Conservation (phyloP, 2,888 invertebrate species). For the Drosophila meridiana region DNA sequence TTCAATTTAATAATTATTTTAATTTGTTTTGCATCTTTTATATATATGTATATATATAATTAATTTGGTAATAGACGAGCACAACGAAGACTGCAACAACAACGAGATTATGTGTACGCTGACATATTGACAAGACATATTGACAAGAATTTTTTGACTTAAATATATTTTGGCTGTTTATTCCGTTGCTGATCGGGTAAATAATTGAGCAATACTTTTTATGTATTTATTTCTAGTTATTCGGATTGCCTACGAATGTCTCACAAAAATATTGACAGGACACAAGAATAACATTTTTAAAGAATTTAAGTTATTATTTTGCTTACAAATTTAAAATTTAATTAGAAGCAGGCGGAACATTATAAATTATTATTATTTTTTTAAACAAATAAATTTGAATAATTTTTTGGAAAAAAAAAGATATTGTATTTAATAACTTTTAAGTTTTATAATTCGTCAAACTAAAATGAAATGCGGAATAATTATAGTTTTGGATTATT, state of each 20-base stretch:
- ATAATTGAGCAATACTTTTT: slow-evolving; percentile 55
- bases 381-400: background rate
- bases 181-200: slow-evolving; percentile 41
- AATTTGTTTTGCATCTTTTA: background rate
- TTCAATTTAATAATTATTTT: slow-evolving; percentile 50
- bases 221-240: slow-evolving; percentile 27
- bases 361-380: background rate
- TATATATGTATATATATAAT: slow-evolving; percentile 34
- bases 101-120: slow-evolving; percentile 64
- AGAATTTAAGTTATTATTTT: background rate
- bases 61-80: slow-evolving; percentile 65
- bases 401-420: background rate
- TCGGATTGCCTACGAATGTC: slow-evolving; percentile 13
- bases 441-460: background rate
- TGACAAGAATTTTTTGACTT: slow-evolving; percentile 58
- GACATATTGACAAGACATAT: slow-evolving; percentile 66
- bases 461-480: background rate
- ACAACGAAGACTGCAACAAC: slow-evolving; percentile 62
- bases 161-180: slow-evolving; percentile 26
- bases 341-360: background rate
- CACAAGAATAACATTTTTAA: background rate
- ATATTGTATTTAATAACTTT: background rate
- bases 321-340: no score
- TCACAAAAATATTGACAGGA: slow-evolving; percentile 22
- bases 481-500: background rate